phyloP scores from a whole-genome alignment of 2,797 vertebrate species.

The Sebastes matsubarae region DNA sequence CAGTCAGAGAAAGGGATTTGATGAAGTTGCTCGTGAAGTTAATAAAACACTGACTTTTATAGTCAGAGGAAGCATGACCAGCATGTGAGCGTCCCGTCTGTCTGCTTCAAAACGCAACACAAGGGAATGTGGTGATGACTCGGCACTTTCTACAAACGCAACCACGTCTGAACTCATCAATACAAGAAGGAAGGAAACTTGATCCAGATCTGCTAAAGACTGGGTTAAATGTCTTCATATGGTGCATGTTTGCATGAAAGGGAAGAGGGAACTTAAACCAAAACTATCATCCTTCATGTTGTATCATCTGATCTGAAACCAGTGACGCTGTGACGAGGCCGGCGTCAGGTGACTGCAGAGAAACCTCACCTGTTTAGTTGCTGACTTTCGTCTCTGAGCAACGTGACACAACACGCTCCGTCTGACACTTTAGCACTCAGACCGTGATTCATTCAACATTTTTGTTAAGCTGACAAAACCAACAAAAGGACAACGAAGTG shows the following conservation, averaged over 20 bases:
- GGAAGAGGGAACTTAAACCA: constrained; percentile 1
- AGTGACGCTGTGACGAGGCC: not conserved
- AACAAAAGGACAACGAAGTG: not conserved
- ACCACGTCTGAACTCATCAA: constrained; percentile 1
- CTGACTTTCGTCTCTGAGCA: not conserved
- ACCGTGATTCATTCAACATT: not conserved
- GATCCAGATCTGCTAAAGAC: not conserved
- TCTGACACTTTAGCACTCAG: not conserved
- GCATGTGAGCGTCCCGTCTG: constrained; percentile 54
- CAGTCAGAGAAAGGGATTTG: not conserved
- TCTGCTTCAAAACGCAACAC: constrained; percentile 24
- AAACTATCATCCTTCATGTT: not conserved
- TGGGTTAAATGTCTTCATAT: not conserved
- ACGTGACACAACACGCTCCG: constrained; percentile 26
- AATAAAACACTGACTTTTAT: constrained; percentile 32
- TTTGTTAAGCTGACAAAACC: constrained; percentile 1
- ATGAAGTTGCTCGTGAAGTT: not conserved
- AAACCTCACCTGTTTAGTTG: constrained; percentile 53
- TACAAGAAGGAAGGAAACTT: not conserved
- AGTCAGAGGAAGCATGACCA: constrained; percentile 50
- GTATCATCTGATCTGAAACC: not conserved
- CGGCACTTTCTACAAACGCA: constrained; percentile 19
- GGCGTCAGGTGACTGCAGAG: constrained; percentile 49
- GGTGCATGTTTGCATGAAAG: not conserved
- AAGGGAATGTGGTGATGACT: constrained; percentile 35